Evolutionary conservation across 2,888 invertebrate genomes (phyloP).

Genomic region (Ceratothoa steindachneri): DNA sequence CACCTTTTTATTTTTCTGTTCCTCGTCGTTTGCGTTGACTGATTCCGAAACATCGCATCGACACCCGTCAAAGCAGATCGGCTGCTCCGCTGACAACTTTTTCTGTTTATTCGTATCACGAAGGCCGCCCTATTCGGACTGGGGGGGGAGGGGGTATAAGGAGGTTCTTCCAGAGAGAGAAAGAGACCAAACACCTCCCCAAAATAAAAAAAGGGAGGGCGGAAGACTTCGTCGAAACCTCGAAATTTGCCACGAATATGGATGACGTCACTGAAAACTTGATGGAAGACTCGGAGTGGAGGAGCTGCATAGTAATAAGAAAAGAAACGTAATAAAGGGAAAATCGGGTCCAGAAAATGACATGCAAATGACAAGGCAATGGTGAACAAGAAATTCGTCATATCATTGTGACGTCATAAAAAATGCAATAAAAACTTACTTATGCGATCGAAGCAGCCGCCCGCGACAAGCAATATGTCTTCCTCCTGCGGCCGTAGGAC

Average conservation of each 20-base stretch:
- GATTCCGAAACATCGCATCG: background rate
- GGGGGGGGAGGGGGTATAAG: background rate
- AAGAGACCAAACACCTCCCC: background rate
- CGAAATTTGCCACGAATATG: background rate
- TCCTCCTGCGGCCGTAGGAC: no score
- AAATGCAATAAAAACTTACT: no score
- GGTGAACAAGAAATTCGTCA: background rate
- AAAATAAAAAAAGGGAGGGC: background rate
- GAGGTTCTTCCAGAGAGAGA: background rate
- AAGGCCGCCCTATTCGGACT: background rate
- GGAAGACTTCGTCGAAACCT: background rate
- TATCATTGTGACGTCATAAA: no score
- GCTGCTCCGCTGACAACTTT: background rate
- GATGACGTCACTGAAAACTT: background rate
- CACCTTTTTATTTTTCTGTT: conserved; percentile 2
- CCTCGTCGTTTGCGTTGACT: background rate
- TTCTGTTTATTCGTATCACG: background rate
- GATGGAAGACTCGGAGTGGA: background rate
- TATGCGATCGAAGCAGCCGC: no score
- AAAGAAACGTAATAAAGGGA: background rate
- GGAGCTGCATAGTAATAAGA: background rate
- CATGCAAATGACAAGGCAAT: no score
- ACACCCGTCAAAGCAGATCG: conserved; percentile 2
- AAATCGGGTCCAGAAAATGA: background rate
- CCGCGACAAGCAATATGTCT: no score